Conservation (phyloP, 2,113 vertebrate genomes). For the Anser brachyrhynchus region DNA sequence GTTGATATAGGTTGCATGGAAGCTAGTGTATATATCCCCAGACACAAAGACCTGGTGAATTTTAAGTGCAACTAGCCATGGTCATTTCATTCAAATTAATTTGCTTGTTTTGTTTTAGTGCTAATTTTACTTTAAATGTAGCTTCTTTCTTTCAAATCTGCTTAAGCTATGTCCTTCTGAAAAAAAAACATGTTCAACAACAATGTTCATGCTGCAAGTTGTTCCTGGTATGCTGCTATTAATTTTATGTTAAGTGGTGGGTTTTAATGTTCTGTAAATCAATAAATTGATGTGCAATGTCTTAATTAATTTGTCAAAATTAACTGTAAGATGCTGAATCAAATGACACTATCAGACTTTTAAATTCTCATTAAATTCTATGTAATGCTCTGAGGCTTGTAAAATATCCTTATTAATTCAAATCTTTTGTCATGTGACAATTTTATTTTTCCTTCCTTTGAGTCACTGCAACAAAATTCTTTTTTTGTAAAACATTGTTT, state of each 20-base stretch:
- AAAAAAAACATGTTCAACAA: not conserved
- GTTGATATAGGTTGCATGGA: not conserved
- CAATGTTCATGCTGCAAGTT: slow-evolving; percentile 2
- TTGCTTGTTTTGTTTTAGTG: slow-evolving; percentile 2
- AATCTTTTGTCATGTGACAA: not conserved
- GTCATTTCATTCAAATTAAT: slow-evolving; percentile 28
- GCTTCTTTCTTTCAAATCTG: slow-evolving; percentile 44
- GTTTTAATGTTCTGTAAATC: not conserved
- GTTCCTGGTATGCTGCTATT: slow-evolving; percentile 16
- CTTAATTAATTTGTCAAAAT: not conserved
- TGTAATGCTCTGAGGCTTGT: not conserved
- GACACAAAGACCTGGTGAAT: not conserved
- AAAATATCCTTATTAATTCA: not conserved
- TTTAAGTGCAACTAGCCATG: not conserved
- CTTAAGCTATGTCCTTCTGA: slow-evolving; percentile 22
- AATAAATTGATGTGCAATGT: slow-evolving; percentile 33
- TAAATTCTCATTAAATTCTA: not conserved
- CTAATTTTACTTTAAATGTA: slow-evolving; percentile 30
- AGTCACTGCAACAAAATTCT: not conserved
- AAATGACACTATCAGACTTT: slow-evolving; percentile 31
- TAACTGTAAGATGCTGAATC: not conserved
- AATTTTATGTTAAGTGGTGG: not conserved
- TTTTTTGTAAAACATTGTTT: not conserved
- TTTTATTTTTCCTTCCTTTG: not conserved
- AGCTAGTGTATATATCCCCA: not conserved